These are phyloP conservation scores for Anguilla anguilla DNA, from an alignment of 2,797 vertebrate species.

Conservation along the genomic window DNA sequence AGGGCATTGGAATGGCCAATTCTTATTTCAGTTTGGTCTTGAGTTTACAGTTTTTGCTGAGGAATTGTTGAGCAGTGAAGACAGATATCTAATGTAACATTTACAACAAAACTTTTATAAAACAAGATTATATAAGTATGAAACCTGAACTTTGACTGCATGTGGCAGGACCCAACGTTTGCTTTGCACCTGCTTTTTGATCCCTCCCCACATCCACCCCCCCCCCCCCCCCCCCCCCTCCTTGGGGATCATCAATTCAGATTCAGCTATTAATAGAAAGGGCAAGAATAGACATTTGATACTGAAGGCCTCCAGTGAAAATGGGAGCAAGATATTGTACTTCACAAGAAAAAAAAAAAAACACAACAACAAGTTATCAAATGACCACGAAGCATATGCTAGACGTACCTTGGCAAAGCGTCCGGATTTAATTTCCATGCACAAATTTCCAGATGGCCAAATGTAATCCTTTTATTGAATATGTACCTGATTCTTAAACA, in stretches of 20 bases:
- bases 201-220: background rate
- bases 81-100: background rate
- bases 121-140: background rate
- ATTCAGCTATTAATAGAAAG: constrained; percentile 20
- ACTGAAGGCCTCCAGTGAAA: background rate
- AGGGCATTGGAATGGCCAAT: background rate
- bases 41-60: background rate
- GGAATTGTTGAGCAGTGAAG: background rate
- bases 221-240: background rate
- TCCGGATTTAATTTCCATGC: background rate
- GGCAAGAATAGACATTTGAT: constrained; percentile 46
- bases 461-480: background rate
- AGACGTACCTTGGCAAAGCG: constrained; percentile 49
- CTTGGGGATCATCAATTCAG: constrained; percentile 27
- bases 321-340: constrained; percentile 57
- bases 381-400: constrained; percentile 73
- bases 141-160: constrained; percentile 8
- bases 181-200: constrained; percentile 39
- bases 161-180: constrained; percentile 20
- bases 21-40: background rate
- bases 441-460: background rate
- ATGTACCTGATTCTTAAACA: background rate
- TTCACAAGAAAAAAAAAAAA: constrained; percentile 13
- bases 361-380: constrained; percentile 71
- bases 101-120: background rate